phyloP scores from a whole-genome alignment of 2,113 vertebrate genomes.

The Ammodramus savannarum region DNA sequence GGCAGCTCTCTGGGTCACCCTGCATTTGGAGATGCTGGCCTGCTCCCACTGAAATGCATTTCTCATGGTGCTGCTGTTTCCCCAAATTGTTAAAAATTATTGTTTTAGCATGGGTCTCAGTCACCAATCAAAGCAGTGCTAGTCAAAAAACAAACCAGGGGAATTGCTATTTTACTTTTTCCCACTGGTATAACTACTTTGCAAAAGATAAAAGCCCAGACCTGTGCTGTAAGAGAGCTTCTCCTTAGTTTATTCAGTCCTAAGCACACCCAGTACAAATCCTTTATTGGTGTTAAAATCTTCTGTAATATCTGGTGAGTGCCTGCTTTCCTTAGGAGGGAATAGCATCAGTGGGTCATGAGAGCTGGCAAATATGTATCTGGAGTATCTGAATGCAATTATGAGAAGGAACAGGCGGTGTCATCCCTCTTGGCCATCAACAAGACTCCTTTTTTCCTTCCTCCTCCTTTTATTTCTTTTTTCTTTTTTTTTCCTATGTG shows the following conservation, averaged over 20 bases:
- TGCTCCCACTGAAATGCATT: not conserved
- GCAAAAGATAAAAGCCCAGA: conserved; percentile 27
- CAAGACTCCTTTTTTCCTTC: conserved; percentile 79
- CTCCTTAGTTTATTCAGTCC: conserved; percentile 19
- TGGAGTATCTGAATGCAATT: conserved; percentile 92
- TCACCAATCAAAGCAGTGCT: not conserved
- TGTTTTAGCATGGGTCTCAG: not conserved
- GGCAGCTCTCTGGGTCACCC: not conserved
- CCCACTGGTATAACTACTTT: not conserved
- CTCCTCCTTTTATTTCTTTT: conserved; percentile 50
- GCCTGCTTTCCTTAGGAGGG: conserved; percentile 79
- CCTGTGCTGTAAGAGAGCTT: not conserved
- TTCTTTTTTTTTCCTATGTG: conserved; percentile 63
- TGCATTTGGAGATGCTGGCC: not conserved
- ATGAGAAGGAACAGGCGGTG: conserved; percentile 87
- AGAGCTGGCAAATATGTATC: conserved; percentile 99
- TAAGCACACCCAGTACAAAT: conserved; percentile 16
- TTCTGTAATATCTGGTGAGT: conserved; percentile 51
- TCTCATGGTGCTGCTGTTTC: not conserved
- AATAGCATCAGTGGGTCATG: conserved; percentile 79
- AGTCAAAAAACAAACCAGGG: not conserved
- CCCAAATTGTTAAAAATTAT: not conserved
- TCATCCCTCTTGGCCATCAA: conserved; percentile 85
- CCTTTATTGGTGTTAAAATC: conserved; percentile 45
- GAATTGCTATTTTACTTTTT: conserved; percentile 17